These are phyloP conservation scores for Chrysomela aeneicollis DNA, from an alignment of 2,888 invertebrate species.

Conservation along the genomic window DNA sequence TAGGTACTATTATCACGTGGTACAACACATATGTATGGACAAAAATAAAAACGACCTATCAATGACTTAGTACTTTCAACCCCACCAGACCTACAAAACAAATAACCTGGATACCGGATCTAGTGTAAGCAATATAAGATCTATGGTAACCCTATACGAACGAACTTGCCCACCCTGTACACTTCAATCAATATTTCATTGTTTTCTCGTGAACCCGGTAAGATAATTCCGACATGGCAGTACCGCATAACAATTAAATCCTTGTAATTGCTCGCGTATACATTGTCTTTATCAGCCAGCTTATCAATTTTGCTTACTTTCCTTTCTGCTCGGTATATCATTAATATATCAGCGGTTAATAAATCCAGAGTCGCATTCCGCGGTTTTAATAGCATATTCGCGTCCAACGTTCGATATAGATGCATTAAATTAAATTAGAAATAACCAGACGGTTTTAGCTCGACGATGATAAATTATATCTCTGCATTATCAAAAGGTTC, in stretches of 20 bases:
- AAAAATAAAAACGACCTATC: no score
- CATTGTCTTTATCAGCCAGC: constrained; percentile 30
- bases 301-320: constrained; percentile 35
- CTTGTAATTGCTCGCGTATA: background rate
- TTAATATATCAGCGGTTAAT: constrained; percentile 29
- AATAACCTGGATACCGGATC: no score
- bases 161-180: no score
- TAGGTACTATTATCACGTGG: no score
- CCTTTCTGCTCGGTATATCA: constrained; percentile 25
- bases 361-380: constrained; percentile 23
- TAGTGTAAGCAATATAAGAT: no score
- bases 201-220: background rate
- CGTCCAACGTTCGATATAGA: constrained; percentile 8
- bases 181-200: background rate
- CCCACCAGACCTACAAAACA: no score
- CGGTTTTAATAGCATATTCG: constrained; percentile 25
- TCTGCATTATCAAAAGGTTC: background rate
- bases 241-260: background rate
- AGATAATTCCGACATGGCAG: background rate
- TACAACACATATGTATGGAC: no score
- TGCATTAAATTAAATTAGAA: constrained; percentile 7
- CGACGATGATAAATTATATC: background rate
- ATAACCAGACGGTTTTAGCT: background rate
- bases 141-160: no score
- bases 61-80: no score